Percentiles rank a stretch among this genome's conserved stretches.
Conservation (phyloP, 1,140 invertebrate species). For the Trichonephila inaurata region DNA sequence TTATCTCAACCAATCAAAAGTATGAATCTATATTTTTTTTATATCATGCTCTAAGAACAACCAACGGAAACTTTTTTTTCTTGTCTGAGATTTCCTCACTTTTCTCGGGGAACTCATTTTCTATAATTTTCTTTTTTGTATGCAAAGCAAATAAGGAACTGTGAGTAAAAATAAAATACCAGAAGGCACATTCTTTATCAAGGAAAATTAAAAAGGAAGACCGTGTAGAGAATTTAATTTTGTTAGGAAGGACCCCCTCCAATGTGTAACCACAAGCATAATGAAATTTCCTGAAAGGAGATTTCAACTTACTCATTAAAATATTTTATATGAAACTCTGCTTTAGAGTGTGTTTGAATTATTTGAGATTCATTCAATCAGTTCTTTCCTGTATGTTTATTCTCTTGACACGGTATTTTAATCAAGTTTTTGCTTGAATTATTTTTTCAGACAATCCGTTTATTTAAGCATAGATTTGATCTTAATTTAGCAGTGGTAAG, state of each 20-base stretch:
- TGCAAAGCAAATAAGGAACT: not conserved
- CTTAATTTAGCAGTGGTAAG: no score
- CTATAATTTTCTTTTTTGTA: slow-evolving; percentile 34
- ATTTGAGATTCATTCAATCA: slow-evolving; percentile 25
- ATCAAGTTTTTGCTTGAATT: not conserved
- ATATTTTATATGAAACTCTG: not conserved
- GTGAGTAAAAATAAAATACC: not conserved
- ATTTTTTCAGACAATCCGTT: not conserved
- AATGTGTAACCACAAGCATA: slow-evolving; percentile 4
- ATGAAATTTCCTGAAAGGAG: slow-evolving; percentile 6
- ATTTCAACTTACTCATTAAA: slow-evolving; percentile 19
- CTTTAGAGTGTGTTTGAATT: not conserved
- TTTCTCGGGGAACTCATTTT: not conserved
- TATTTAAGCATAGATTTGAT: no score
- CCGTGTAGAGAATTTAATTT: not conserved
- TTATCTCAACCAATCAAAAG: no score
- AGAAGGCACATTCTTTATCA: slow-evolving; percentile 2
- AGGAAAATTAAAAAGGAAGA: slow-evolving; percentile 9
- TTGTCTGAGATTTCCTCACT: not conserved
- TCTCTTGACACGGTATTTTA: not conserved
- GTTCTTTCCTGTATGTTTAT: not conserved
- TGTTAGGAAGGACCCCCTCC: not conserved
- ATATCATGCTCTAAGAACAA: not conserved
- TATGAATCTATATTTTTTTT: no score
- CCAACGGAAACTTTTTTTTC: not conserved